Base-by-base conservation (phyloP, 2,888 invertebrate genomes). In the Oegoconia quadripuncta region DNA sequence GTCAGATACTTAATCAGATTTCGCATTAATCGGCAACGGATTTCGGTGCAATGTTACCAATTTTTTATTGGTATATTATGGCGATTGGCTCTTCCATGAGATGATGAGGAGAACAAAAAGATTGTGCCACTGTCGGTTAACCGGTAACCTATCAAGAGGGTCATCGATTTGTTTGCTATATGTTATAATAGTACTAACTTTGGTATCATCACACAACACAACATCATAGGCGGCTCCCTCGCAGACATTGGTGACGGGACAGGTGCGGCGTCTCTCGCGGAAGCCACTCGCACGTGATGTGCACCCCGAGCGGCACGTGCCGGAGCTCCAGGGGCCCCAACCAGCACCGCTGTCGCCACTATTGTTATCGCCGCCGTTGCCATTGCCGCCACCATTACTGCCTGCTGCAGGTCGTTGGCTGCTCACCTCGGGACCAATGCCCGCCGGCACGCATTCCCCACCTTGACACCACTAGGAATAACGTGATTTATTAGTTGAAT, bases 281-380 rank as follows among this genome's bases (percentile, higher is more conserved):
- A 83, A 90, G 4, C 94, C 94, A 52, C 84, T 88, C 0, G 92
- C 89, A 39, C 90, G 89, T 41, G 76, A 59, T 7, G 93, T 86
- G 63, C 94, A 94, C 9, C 92, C 93, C 1, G 93, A 93, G 15
- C 73, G 86, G 59, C 94, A 94, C 14, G 64, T 59, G 4, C 89
- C 88, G 29, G 80, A 75, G 26, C 74, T 78, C 93, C 93, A 94
- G 8, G 84, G 70, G 39, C 90, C 77, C 93, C 94, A 93, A 3
- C 90, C 91, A 2, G 88, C 90, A 42, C 43, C 39, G 17, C n/a
- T 42, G 88, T 12, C 89, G 89, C 13, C 89, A 88, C 14, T n/a
- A n/a, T n/a, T n/a, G n/a, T n/a, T n/a, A n/a, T n/a, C 57, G 67
- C 50, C 90, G 89, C 14, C 60, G 48, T 3, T 12, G 78, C 81